Evolutionary conservation across 2,888 invertebrate genomes (phyloP).

Genomic region (Lucinisca nassula): DNA sequence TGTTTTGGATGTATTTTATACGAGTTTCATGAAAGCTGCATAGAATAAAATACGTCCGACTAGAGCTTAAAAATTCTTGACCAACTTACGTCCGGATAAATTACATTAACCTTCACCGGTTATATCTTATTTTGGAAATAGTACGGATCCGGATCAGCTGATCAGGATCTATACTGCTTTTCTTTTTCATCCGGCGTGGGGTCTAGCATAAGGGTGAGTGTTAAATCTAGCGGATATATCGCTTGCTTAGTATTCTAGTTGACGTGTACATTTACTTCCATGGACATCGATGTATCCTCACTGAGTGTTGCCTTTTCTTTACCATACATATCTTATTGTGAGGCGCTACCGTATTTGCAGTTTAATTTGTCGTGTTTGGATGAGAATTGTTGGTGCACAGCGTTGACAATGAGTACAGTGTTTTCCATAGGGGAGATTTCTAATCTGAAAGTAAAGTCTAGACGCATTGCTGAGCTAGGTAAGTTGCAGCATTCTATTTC

Average conservation of each 20-base stretch:
- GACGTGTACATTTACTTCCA: not conserved
- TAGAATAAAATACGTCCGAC: too few relatives aligned
- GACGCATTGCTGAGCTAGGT: not conserved
- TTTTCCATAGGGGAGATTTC: conserved; percentile 36
- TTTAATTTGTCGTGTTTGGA: not conserved
- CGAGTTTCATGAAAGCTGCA: too few relatives aligned
- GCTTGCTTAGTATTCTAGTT: not conserved
- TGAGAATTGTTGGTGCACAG: not conserved
- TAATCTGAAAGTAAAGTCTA: conserved; percentile 32
- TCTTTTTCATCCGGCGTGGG: too few relatives aligned
- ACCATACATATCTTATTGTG: not conserved
- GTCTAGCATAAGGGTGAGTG: not conserved
- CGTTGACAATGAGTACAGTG: not conserved
- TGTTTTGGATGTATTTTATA: too few relatives aligned
- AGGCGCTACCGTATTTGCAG: not conserved
- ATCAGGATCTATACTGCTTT: too few relatives aligned
- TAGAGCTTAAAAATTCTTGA: too few relatives aligned
- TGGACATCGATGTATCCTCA: not conserved
- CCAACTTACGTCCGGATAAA: not conserved
- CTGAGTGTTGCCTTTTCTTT: not conserved
- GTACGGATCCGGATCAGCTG: not conserved
- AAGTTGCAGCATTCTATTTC: too few relatives aligned
- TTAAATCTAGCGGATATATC: not conserved
- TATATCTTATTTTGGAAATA: not conserved
- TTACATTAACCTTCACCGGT: not conserved